Evolutionary conservation across 2,797 vertebrate genomes (phyloP), one percentile per base, ranked within the genome.

Genomic region (Cossypha dichroa): DNA sequence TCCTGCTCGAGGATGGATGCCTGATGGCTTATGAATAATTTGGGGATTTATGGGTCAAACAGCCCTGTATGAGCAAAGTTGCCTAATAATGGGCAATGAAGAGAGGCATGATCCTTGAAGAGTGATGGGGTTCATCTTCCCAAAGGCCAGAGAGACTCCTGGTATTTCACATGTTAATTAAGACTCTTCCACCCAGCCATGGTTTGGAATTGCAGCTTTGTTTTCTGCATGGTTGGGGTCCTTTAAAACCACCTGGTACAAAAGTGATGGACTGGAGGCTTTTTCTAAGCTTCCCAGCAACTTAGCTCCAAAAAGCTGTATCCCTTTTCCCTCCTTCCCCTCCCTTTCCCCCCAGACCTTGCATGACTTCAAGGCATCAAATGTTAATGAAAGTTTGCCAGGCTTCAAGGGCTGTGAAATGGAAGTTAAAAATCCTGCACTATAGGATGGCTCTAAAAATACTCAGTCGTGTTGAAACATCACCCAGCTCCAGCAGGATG

Each of bases 401-500:
- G 93, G 93, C 95, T 95, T 25, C 93, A 79, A 94, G 87, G 93
- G 93, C 88, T 94, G 78, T 79, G 86, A 94, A 95, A 96, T 91
- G 90, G 85, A 96, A 94, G 89, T 88, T 96, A 86, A 95, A 92
- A 94, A 91, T 93, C 90, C 95, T 89, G 81, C 85, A 69, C 90
- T 75, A 93, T 93, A 76, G 94, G 84, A 95, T 63, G 69, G 89
- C 88, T 95, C 96, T 97, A 95, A 96, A 95, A 97, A 97, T 91
- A 90, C 81, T 60, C 40, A 3, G 81, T 56, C 10, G 7, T 76
- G 90, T 62, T 1, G 33, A 84, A 92, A 62, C 36, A 64, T 43
- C 90, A 64, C 18, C 45, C 2, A 1, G 74, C 91, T 92, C 76
- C 94, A 87, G 88, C 1, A 6, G 88, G 70, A 72, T 15, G 49